Percentiles rank a stretch among this genome's conserved stretches.
These are phyloP conservation scores for Scaptomyza flava DNA, from an alignment of 2,888 invertebrate genomes.

Conservation along the genomic window DNA sequence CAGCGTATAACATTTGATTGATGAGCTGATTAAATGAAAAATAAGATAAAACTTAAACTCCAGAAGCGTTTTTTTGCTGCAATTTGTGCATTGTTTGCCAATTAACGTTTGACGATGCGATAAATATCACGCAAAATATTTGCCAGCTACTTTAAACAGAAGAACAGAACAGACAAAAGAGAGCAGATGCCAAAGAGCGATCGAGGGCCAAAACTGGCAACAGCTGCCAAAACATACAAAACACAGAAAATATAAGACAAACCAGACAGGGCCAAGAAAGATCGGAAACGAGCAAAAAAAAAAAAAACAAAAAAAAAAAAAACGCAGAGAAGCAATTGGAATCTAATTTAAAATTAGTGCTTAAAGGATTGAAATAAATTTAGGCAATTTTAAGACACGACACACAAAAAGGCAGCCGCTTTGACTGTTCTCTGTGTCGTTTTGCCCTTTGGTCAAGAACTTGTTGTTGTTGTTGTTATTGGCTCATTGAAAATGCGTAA, in stretches of 20 bases:
- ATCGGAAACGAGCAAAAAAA: conserved; percentile 3
- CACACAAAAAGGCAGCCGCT: conserved; percentile 47
- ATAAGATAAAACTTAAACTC: conserved; percentile 7
- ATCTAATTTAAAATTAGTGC: conserved; percentile 80
- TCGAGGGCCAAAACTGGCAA: conserved; percentile 26
- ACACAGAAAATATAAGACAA: not conserved
- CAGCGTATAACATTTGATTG: conserved; percentile 51
- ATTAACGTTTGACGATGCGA: conserved; percentile 64
- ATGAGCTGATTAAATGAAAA: conserved; percentile 53
- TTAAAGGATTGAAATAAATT: conserved; percentile 81
- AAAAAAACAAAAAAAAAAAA: not conserved
- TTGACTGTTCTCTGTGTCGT: conserved; percentile 1
- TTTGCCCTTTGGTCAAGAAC: conserved; percentile 33
- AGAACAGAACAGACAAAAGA: conserved; percentile 18
- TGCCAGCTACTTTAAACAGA: conserved; percentile 50
- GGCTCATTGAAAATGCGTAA: conserved; percentile 71
- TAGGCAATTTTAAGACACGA: conserved; percentile 60
- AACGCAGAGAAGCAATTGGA: conserved; percentile 63
- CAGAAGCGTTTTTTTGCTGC: conserved; percentile 43
- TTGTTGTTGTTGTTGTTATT: too few species aligned
- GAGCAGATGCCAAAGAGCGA: conserved; percentile 48
- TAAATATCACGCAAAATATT: conserved; percentile 63
- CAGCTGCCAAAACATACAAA: conserved; percentile 49
- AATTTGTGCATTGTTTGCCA: conserved; percentile 66
- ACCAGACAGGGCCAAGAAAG: conserved; percentile 21